Base-by-base conservation (phyloP, 2,797 vertebrate species). In the Pangasius djambal region DNA sequence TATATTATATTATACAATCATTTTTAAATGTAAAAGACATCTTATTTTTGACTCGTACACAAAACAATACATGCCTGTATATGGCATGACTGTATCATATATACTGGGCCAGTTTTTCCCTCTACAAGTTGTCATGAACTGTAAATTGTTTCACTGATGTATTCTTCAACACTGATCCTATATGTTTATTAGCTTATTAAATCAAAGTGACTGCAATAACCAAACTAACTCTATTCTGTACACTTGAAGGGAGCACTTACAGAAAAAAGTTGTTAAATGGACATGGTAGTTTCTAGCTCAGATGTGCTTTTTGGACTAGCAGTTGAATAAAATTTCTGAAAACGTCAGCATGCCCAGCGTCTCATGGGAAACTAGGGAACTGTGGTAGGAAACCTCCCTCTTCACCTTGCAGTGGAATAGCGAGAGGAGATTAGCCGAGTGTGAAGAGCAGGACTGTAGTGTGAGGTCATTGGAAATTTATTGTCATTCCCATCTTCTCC, bases 391-490 rank as follows among this genome's bases (percentile, higher is more conserved):
- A 63, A 72, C 70, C 25, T 40, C 70, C 70, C 20, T 70, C 59
- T 85, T 78, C 74, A 88, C 83, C 75, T 63, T 82, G 55, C 74
- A 85, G 83, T n/a, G 61, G 57, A 82, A 85, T 72, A 77, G 72
- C 4, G 52, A 57, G 78, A 34, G 31, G 65, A 87, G 85, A 79
- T 85, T 87, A n/a, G 37, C n/a, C 20, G 20, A n/a, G 69, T 86
- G 88, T 89, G 89, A 91, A 88, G 88, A 85, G 75, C 77, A 75
- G 72, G 37, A 61, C 55, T 40, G 78, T 75, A 67, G 70, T 3
- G 28, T 28, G 78, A 70, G 89, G 93, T 94, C 92, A 92, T 93
- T 93, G 93, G 90, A 93, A 94, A 91, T 94, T 94, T 93, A 95
- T 91, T 92, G 92, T 91, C 87, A 84, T 88, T 91, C 83, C 92